A percentile compares a stretch with the other conserved stretches of the same genome.
Evolutionary conservation across 1,140 invertebrate genomes (phyloP).

Genomic region (Pogonomyrmex californicus): DNA sequence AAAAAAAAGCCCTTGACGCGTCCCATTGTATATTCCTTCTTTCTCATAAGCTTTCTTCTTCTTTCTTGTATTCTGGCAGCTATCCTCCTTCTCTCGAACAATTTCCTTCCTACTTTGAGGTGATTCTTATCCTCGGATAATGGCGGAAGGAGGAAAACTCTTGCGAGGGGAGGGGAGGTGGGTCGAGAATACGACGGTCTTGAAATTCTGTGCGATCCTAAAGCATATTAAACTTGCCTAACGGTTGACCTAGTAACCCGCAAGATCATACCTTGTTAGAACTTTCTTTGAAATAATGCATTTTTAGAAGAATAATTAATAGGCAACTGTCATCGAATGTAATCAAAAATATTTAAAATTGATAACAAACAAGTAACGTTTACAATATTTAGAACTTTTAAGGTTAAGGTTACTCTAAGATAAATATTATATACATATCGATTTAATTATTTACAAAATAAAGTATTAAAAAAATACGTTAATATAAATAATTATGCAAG

Average conservation of each 20-base stretch:
- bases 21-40: slow-evolving; percentile 20
- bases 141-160: slow-evolving; percentile 60
- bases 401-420: background rate
- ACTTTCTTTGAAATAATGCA: background rate
- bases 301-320: slow-evolving; percentile 15
- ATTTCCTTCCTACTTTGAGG: slow-evolving; percentile 68
- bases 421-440: background rate
- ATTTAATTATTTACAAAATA: background rate
- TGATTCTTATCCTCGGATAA: slow-evolving; percentile 50
- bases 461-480: background rate
- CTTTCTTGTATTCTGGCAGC: slow-evolving; percentile 3
- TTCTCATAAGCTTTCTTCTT: background rate
- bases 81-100: slow-evolving; percentile 54
- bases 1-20: slow-evolving; percentile 4
- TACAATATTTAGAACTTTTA: background rate
- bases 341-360: background rate
- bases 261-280: slow-evolving; percentile 34
- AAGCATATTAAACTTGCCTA: slow-evolving; percentile 74
- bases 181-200: slow-evolving; percentile 63
- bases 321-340: background rate
- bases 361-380: background rate
- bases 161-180: background rate
- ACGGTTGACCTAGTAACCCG: slow-evolving; percentile 67
- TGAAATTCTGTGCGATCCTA: slow-evolving; percentile 66
- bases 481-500: background rate